Percentiles rank a stretch among this genome's conserved stretches.
Evolutionary conservation across 2,797 vertebrate genomes (phyloP).

Genomic region (Molossus molossus): DNA sequence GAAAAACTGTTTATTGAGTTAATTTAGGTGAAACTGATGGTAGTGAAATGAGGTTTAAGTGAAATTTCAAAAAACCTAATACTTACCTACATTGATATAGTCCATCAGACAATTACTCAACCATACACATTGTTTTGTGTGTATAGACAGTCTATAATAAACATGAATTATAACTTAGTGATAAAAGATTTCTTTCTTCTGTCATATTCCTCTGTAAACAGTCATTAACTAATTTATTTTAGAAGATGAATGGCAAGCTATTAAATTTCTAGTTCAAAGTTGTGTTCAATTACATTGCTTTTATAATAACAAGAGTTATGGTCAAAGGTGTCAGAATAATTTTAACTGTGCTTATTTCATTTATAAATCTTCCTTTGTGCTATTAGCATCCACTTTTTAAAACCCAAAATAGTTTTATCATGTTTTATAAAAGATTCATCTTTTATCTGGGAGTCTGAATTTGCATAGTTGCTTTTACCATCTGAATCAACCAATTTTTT

Average conservation of each 20-base stretch:
- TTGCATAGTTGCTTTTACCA: slow-evolving; percentile 4
- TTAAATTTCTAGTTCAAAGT: slow-evolving; percentile 42
- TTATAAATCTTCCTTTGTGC: slow-evolving; percentile 45
- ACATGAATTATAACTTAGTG: slow-evolving; percentile 51
- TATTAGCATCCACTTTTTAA: background rate
- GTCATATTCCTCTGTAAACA: background rate
- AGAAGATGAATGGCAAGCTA: slow-evolving; percentile 43
- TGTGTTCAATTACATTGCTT: slow-evolving; percentile 44
- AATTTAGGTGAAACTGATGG: background rate
- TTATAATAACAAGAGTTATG: slow-evolving; percentile 23
- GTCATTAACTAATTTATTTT: slow-evolving; percentile 69
- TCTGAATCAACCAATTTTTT: background rate
- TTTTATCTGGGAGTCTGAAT: slow-evolving; percentile 9
- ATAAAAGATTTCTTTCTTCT: slow-evolving; percentile 63
- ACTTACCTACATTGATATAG: background rate
- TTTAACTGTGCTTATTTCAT: slow-evolving; percentile 34
- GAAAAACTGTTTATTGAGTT: slow-evolving; percentile 24
- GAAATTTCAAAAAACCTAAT: background rate
- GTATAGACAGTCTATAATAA: background rate
- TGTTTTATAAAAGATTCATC: background rate
- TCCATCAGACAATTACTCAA: background rate
- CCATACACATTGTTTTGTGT: slow-evolving; percentile 35
- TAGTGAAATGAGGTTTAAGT: slow-evolving; percentile 43
- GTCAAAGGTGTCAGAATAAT: slow-evolving; percentile 23
- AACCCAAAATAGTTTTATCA: background rate